These are phyloP conservation scores for Crotalus horridus DNA, from an alignment of 2,113 vertebrate genomes.

Conservation along the genomic window DNA sequence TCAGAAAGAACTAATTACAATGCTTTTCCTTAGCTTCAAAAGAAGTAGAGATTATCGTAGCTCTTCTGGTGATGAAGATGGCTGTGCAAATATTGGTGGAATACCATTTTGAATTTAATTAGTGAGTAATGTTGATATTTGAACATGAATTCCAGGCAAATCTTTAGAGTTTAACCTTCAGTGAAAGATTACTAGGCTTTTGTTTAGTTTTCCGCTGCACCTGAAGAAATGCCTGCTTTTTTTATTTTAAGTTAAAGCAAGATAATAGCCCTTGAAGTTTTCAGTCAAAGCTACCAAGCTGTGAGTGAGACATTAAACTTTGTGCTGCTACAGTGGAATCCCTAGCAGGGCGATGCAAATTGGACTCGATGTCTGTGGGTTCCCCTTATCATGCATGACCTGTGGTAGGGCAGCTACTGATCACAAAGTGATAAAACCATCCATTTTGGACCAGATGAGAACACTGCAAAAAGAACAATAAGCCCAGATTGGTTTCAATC, in stretches of 20 bases:
- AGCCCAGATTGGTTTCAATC: constrained; percentile 19
- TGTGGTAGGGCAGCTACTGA: accelerated
- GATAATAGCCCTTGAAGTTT: constrained; percentile 21
- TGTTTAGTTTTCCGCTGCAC: neutral
- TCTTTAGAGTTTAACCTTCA: neutral
- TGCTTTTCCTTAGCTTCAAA: neutral
- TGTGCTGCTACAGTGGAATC: constrained; percentile 13
- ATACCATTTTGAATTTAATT: neutral
- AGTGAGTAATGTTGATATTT: neutral
- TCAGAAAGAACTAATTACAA: neutral
- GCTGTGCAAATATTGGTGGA: neutral
- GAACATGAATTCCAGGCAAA: neutral
- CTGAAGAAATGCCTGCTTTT: neutral
- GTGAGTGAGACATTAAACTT: neutral
- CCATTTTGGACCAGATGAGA: neutral
- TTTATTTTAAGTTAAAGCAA: neutral
- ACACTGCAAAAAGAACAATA: constrained; percentile 23
- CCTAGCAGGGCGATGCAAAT: accelerated
- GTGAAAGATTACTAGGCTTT: constrained; percentile 6
- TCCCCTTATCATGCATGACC: neutral
- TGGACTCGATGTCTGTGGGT: neutral
- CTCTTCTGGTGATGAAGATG: neutral
- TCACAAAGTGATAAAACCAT: accelerated
- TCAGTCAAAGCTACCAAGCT: constrained; percentile 12
- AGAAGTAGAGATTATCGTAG: neutral